phyloP scores from a whole-genome alignment of 2,888 invertebrate species.

The Pristionchus arcanus region DNA sequence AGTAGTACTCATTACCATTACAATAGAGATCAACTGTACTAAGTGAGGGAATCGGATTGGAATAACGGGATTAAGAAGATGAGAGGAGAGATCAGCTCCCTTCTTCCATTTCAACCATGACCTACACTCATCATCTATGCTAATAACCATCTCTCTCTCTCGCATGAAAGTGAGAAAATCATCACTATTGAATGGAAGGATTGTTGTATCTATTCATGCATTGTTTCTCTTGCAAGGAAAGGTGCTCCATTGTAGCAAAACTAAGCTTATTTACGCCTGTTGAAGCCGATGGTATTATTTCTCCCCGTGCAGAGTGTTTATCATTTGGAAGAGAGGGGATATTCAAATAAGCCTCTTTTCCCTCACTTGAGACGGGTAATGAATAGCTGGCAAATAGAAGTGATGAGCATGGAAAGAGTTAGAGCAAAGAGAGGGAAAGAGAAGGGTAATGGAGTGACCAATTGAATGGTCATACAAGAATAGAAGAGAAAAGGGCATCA shows the following conservation, averaged over 20 bases:
- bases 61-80: not conserved
- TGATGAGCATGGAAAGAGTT: constrained; percentile 36
- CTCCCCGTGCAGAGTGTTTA: not conserved
- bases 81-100: not conserved
- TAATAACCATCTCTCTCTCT: constrained; percentile 29
- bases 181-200: constrained; percentile 14
- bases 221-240: not conserved
- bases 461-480: not conserved
- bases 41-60: not conserved
- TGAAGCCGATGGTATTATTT: not conserved
- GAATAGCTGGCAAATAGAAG: constrained; percentile 33
- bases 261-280: not conserved
- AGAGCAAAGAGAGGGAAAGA: constrained; percentile 11
- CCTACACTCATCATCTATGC: constrained; percentile 37
- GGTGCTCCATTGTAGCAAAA: not conserved
- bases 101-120: constrained; percentile 30
- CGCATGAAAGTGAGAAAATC: constrained; percentile 16
- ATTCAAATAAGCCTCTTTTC: constrained; percentile 15
- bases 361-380: constrained; percentile 25
- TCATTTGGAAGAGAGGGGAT: not conserved
- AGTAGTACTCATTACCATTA: constrained; percentile 6
- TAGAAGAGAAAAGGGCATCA: constrained; percentile 7
- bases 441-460: constrained; percentile 15
- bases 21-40: constrained; percentile 27
- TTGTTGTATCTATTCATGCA: not conserved